Evolutionary conservation across 2,888 invertebrate species (phyloP).

Genomic region (Lycia hirtaria): DNA sequence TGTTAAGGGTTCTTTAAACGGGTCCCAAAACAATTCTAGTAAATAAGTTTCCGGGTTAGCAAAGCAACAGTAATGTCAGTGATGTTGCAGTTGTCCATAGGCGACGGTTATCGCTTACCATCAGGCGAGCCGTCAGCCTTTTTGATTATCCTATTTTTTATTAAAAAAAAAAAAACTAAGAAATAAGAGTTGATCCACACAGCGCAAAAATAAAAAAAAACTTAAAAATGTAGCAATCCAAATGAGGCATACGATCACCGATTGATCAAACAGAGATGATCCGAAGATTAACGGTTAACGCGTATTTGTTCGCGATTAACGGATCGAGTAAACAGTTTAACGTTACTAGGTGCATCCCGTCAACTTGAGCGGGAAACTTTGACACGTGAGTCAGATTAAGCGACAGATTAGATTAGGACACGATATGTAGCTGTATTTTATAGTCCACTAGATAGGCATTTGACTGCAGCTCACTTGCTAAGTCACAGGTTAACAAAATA

Average conservation of each 20-base stretch:
- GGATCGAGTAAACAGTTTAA: constrained; percentile 41
- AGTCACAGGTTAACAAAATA: no score
- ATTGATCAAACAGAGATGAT: constrained; percentile 42
- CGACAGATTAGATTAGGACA: constrained; percentile 14
- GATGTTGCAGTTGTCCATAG: no score
- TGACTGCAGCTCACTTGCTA: no score
- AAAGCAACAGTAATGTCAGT: no score
- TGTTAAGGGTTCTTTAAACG: no score
- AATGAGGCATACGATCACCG: constrained; percentile 30
- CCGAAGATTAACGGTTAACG: constrained; percentile 37
- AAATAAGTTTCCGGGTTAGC: no score
- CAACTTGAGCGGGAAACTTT: constrained; percentile 33
- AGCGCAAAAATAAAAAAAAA: neutral
- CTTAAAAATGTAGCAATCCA: neutral
- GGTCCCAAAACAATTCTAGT: no score
- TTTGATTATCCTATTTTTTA: no score
- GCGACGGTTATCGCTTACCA: no score
- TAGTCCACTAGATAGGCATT: no score
- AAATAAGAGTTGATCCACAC: neutral
- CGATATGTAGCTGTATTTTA: neutral
- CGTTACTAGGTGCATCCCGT: constrained; percentile 40
- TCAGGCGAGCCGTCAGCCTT: no score
- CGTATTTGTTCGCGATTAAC: constrained; percentile 35
- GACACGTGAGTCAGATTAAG: constrained; percentile 35
- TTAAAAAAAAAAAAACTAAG: no score